A percentile compares a stretch with the other conserved stretches of the same genome.
phyloP scores from a whole-genome alignment of 1,140 invertebrate species.

The Micrasema minimum region DNA sequence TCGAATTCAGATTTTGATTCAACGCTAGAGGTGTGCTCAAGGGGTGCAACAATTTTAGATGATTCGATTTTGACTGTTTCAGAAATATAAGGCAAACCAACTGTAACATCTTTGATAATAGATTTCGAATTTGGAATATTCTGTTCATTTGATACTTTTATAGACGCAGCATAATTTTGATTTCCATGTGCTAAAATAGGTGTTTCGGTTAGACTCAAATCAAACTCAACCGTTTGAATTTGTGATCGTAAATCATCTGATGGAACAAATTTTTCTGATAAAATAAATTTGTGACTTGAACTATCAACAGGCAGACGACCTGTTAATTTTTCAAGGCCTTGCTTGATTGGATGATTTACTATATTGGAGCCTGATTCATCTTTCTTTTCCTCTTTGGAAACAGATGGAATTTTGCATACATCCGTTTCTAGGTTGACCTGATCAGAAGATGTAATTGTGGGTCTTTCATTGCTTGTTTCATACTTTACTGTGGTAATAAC shows the following conservation, averaged over 20 bases:
- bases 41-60: conserved; percentile 32
- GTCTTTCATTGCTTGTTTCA: no score
- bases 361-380: no score
- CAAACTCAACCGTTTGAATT: conserved; percentile 56
- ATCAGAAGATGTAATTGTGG: no score
- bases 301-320: no score
- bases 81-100: conserved; percentile 46
- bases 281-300: conserved; percentile 6
- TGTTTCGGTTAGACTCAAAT: conserved; percentile 58
- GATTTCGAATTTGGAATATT: conserved; percentile 39
- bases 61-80: conserved; percentile 46
- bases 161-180: conserved; percentile 54
- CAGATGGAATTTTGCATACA: no score
- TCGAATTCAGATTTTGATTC: conserved; percentile 56
- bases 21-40: conserved; percentile 45
- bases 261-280: conserved; percentile 2
- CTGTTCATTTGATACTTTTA: conserved; percentile 54
- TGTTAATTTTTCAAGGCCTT: no score
- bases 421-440: no score
- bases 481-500: no score
- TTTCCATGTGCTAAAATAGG: conserved; percentile 41
- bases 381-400: no score
- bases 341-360: background rate
- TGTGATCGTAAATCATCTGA: conserved; percentile 16
- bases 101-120: conserved; percentile 45